Conservation (phyloP, 1,140 invertebrate genomes). For the Lepidurus arcticus region DNA sequence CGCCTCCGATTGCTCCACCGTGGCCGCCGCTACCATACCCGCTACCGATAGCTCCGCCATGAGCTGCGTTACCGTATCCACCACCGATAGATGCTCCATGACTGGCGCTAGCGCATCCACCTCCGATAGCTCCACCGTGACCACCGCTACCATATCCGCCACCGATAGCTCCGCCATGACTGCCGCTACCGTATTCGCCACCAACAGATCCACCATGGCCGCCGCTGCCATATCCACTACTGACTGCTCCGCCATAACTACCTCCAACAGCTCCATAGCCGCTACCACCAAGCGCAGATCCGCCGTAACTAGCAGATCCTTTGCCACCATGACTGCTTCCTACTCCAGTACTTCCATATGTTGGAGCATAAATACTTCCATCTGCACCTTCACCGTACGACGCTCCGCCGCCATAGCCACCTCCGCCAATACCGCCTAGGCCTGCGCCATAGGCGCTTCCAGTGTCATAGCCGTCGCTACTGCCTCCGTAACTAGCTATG, state of each 20-base stretch:
- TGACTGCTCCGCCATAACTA: not conserved
- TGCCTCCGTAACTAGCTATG: too few relatives aligned
- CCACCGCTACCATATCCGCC: not conserved
- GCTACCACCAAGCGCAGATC: not conserved
- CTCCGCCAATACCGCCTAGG: too few relatives aligned
- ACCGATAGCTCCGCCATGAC: constrained; percentile 7
- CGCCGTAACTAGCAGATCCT: too few relatives aligned
- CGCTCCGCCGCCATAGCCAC: too few relatives aligned
- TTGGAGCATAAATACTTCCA: too few relatives aligned
- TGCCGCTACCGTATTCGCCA: not conserved
- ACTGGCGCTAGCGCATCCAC: constrained; percentile 2
- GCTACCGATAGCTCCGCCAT: not conserved
- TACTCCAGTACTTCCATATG: too few relatives aligned
- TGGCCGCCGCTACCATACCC: not conserved
- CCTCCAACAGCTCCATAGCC: not conserved
- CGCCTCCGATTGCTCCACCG: not conserved
- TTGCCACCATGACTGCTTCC: too few relatives aligned
- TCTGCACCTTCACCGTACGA: too few relatives aligned
- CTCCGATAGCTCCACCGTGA: not conserved
- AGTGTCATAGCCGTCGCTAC: too few relatives aligned
- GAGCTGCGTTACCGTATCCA: not conserved
- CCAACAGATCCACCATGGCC: not conserved
- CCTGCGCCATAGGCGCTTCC: too few relatives aligned
- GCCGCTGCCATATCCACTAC: not conserved
- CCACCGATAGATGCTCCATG: constrained; percentile 19